These are phyloP conservation scores for Cerastoderma edule DNA, from an alignment of 2,888 invertebrate species.

Conservation along the genomic window DNA sequence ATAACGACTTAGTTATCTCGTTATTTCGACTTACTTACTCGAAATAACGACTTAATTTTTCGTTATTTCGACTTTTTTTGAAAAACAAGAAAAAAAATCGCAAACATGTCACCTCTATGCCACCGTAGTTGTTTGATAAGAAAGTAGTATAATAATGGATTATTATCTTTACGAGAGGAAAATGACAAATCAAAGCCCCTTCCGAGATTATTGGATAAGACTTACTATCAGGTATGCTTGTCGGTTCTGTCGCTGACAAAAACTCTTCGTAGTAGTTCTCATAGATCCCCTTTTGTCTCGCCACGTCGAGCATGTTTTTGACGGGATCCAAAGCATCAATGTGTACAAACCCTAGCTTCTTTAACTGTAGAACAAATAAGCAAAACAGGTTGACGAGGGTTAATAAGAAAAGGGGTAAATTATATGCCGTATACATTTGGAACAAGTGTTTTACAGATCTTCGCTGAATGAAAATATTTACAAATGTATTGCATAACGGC, in stretches of 20 bases:
- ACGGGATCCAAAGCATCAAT: constrained; percentile 81
- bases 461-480: neutral
- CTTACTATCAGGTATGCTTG: constrained; percentile 40
- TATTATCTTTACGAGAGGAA: too few species aligned
- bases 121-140: too few species aligned
- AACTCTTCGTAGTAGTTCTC: constrained; percentile 63
- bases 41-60: too few species aligned
- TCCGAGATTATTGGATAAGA: neutral
- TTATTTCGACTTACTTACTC: too few species aligned
- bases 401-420: neutral
- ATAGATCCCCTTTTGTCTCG: constrained; percentile 68
- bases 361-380: constrained; percentile 33
- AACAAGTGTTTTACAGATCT: neutral
- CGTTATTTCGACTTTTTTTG: too few species aligned
- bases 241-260: constrained; percentile 25
- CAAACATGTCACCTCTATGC: too few species aligned
- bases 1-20: too few species aligned
- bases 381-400: neutral
- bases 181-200: too few species aligned
- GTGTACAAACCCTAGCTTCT: constrained; percentile 50
- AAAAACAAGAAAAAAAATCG: too few species aligned
- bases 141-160: too few species aligned
- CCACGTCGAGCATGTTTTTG: constrained; percentile 71
- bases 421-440: neutral
- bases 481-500: neutral